A percentile compares a stretch with the other conserved stretches of the same genome.
These are phyloP conservation scores for Danaus plexippus DNA, from an alignment of 1,140 invertebrate species.

Conservation along the genomic window DNA sequence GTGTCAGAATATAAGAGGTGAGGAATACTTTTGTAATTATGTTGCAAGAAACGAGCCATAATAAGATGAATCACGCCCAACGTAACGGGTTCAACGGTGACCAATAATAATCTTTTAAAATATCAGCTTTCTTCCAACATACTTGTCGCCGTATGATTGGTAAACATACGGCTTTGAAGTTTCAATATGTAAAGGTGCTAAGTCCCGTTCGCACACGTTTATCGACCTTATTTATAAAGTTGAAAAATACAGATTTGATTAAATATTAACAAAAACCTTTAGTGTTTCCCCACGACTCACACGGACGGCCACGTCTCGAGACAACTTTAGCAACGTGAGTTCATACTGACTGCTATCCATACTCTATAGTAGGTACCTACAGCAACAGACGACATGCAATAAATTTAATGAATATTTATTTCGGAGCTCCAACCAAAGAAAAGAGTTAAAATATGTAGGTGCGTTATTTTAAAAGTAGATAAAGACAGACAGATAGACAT, in stretches of 20 bases:
- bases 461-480: no score
- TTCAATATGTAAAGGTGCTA: neutral
- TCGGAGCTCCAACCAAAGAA: no score
- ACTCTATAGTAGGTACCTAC: no score
- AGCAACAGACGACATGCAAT: no score
- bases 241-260: neutral
- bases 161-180: neutral
- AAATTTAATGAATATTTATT: no score
- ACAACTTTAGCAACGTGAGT: conserved; percentile 2
- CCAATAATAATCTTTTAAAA: conserved; percentile 16
- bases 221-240: neutral
- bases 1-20: no score
- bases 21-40: no score
- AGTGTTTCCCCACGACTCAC: conserved; percentile 10
- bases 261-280: neutral
- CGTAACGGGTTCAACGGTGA: neutral
- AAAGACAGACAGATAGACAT: no score
- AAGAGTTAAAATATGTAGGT: no score
- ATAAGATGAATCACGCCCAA: conserved; percentile 9
- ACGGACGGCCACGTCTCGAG: neutral
- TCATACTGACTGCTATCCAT: neutral
- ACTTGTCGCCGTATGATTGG: conserved; percentile 8
- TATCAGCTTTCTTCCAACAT: conserved; percentile 12
- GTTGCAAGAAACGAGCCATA: no score
- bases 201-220: neutral